A percentile compares a stretch with the other conserved stretches of the same genome.
phyloP scores from a whole-genome alignment of 2,113 vertebrate species.

The Spizaetus ornatus region DNA sequence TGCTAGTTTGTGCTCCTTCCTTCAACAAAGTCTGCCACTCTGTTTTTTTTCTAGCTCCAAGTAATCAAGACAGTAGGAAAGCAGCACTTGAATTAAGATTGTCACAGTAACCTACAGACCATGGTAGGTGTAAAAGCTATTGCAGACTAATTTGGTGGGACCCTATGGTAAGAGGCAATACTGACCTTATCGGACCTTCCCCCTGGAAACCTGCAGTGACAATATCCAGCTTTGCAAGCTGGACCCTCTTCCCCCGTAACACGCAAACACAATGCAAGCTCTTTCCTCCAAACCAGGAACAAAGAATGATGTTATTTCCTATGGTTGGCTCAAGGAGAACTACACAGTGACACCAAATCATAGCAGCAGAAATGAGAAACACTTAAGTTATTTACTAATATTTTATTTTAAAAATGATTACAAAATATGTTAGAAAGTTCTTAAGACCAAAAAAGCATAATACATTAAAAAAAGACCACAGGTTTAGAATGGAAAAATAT shows the following conservation, averaged over 20 bases:
- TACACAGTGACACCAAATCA: background rate
- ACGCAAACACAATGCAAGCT: background rate
- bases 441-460: background rate
- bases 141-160: background rate
- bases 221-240: background rate
- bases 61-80: background rate
- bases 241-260: background rate
- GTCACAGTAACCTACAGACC: background rate
- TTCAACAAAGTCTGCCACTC: background rate
- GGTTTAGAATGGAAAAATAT: constrained; percentile 50
- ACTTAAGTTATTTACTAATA: background rate
- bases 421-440: constrained; percentile 45
- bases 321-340: background rate
- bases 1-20: background rate
- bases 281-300: background rate
- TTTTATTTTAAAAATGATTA: constrained; percentile 70
- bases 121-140: background rate
- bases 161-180: background rate
- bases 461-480: constrained; percentile 23
- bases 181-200: background rate
- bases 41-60: background rate
- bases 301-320: constrained; percentile 22
- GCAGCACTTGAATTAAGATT: background rate
- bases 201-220: background rate
- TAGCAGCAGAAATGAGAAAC: background rate